Evolutionary conservation across 1,140 invertebrate genomes (phyloP).

Genomic region (Bombyx mandarina): DNA sequence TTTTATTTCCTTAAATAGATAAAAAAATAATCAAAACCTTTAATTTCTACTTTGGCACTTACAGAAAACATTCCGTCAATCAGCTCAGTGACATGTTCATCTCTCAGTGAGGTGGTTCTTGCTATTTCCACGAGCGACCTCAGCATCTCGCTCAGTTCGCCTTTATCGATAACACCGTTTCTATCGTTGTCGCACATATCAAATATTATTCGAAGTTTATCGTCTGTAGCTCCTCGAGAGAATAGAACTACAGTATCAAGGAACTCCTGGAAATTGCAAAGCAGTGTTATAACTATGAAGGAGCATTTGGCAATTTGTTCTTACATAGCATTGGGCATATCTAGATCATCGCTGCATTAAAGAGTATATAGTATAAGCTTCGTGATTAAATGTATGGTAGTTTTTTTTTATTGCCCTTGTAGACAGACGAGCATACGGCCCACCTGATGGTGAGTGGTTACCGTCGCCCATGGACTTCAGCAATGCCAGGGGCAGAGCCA

Average conservation of each 20-base stretch:
- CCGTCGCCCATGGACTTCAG: too few species aligned
- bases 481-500: too few species aligned
- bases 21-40: not conserved
- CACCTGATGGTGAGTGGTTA: too few species aligned
- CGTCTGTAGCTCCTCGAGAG: slow-evolving; percentile 92
- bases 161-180: slow-evolving; percentile 95
- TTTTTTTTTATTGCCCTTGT: too few species aligned
- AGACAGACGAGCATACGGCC: too few species aligned
- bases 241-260: slow-evolving; percentile 95
- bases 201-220: slow-evolving; percentile 97
- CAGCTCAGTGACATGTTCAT: slow-evolving; percentile 91
- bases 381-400: too few species aligned
- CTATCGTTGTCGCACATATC: slow-evolving; percentile 99
- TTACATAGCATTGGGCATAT: too few species aligned
- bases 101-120: slow-evolving; percentile 89
- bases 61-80: slow-evolving; percentile 96
- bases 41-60: slow-evolving; percentile 16
- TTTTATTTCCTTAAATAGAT: not conserved
- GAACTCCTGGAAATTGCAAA: slow-evolving; percentile 80
- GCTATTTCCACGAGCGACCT: slow-evolving; percentile 96
- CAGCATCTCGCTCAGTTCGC: slow-evolving; percentile 94
- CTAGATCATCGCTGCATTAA: too few species aligned
- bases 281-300: not conserved
- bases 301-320: too few species aligned
- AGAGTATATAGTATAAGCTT: too few species aligned